Evolutionary conservation across 2,888 invertebrate genomes (phyloP), one percentile per base, ranked within the genome.

Genomic region (Ormyrus rosae): DNA sequence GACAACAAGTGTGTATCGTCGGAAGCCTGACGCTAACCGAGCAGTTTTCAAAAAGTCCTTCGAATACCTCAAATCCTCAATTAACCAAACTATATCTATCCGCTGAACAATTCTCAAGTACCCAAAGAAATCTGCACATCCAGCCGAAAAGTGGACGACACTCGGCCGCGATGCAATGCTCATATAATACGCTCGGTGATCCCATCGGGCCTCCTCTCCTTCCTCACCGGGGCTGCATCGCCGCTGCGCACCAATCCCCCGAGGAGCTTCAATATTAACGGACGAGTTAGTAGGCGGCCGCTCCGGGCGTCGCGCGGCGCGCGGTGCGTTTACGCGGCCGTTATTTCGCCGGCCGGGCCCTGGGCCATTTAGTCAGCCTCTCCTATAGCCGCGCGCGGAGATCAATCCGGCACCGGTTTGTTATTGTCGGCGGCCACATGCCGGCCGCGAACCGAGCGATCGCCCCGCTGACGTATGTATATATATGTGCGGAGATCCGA

Each of bases 181-280:
- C 34, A 1, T 0, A 34, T 19, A 2, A 2, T 1, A 4, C 34
- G 34, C 34, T 34, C 34, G 34, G 34, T 0, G 34, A 34, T 34
- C 34, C 34, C 34, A 34, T 34, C 34, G 34, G 34, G 34, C 34
- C 34, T 2, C 6, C 34, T 34, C 34, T 34, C 34, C 34, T 34
- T 34, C 46, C 51, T 51, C 50, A 48, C 11, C 46, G 10, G 19
- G 53, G 19, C 7, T 9, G 64, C 51, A 7, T 13, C 68, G 13
- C 46, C 19, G 7, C 13, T 13, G 68, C 61, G 34, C 34, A 34
- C 34, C 19, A n/a, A 79, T 86, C 88, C 87, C 87, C 87, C 83
- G 82, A 69, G 86, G 87, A 85, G 34, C 34, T 34, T 34, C 34
- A 34, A 34, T 34, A 34, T 34, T 34, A 34, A 34, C 34, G 34